phyloP scores from a whole-genome alignment of 2,888 invertebrate genomes.

The Xestoiulus laeticollis region DNA sequence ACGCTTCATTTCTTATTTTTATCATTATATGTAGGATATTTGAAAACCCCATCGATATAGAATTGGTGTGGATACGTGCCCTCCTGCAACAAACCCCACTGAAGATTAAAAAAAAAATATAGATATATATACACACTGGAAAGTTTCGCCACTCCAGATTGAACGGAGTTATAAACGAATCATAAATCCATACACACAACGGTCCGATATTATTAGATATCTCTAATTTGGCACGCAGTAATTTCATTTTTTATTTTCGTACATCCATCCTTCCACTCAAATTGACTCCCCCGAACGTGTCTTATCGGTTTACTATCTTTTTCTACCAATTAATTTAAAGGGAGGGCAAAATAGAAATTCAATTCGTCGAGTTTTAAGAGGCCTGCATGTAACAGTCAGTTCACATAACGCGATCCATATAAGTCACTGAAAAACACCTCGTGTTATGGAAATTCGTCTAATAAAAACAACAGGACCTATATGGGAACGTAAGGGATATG shows the following conservation, averaged over 20 bases:
- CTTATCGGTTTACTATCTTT: neutral
- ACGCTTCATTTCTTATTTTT: neutral
- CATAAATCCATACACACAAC: neutral
- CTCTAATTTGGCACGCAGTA: slow-evolving; percentile 3
- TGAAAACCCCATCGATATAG: neutral
- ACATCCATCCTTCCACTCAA: neutral
- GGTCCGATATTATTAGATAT: slow-evolving; percentile 22
- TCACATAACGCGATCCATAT: too few species aligned
- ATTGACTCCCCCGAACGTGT: slow-evolving; percentile 7
- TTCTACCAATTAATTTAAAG: slow-evolving; percentile 13
- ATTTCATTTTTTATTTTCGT: slow-evolving; percentile 5
- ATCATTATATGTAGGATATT: neutral
- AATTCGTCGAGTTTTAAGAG: neutral
- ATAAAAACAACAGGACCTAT: too few species aligned
- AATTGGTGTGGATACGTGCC: neutral
- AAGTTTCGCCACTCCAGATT: neutral
- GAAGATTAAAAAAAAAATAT: neutral
- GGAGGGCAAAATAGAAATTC: neutral
- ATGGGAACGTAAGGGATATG: too few species aligned
- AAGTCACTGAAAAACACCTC: too few species aligned
- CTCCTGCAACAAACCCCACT: neutral
- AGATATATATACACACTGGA: neutral
- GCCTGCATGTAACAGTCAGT: too few species aligned
- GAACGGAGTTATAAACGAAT: neutral
- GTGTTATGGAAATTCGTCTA: too few species aligned